Evolutionary conservation across 1,140 invertebrate species (phyloP).

Genomic region (Meloidogyne chitwoodi): DNA sequence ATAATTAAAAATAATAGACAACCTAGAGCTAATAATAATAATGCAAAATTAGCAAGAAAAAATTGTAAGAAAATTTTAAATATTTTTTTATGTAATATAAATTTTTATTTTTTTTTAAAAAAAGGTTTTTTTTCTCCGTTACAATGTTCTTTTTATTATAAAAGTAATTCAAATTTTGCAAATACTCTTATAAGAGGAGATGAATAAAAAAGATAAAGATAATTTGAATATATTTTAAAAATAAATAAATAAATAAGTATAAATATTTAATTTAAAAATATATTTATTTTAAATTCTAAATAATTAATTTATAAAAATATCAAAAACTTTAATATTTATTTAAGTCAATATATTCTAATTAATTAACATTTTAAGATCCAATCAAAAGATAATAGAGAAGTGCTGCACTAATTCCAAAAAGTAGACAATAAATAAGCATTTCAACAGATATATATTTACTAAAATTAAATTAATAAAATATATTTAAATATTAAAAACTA

Average conservation of each 20-base stretch:
- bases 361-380: neutral
- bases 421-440: conserved; percentile 37
- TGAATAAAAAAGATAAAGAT: neutral
- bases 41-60: neutral
- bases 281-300: too few relatives aligned
- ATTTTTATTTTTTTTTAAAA: too few relatives aligned
- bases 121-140: conserved; percentile 29
- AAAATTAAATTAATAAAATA: conserved; percentile 3
- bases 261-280: too few relatives aligned
- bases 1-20: neutral
- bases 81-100: neutral
- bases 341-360: neutral
- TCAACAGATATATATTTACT: conserved; percentile 28
- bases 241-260: neutral
- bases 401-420: conserved; percentile 43
- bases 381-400: conserved; percentile 53
- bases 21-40: neutral
- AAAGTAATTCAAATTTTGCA: conserved; percentile 9
- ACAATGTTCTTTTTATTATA: conserved; percentile 32
- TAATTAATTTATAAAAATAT: too few relatives aligned
- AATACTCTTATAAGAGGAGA: neutral
- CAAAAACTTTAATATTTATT: conserved; percentile 2
- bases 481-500: neutral
- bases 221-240: neutral
- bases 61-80: neutral